Evolutionary conservation across 2,797 vertebrate genomes (phyloP), one percentile per base, ranked within the genome.

Genomic region (Fratercula arctica): DNA sequence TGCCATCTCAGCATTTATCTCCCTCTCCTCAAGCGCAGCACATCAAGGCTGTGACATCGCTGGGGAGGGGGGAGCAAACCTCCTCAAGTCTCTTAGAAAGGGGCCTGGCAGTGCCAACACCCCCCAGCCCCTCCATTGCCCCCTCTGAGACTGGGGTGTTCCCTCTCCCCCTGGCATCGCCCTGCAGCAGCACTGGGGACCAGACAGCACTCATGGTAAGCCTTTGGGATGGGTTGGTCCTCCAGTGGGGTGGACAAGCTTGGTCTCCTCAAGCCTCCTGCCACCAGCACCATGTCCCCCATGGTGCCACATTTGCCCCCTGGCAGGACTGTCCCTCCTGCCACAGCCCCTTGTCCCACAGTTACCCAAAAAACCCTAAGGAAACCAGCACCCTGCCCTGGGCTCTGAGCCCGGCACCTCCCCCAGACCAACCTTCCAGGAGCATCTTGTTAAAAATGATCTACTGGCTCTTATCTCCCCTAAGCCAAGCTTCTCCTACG

Each of bases 1-100:
- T 92, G 91, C 87, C 96, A 96, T 93, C 93, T 87, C 93, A 82
- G 89, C 92, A 95, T 95, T 95, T 89, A 96, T 93, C 94, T 92
- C 93, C 64, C 76, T 90, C 93, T 96, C 89, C 82, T 69, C 48
- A 3, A 16, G 21, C 15, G 54, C 78, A 87, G 75, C 29, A 45
- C 63, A 81, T 57, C 85, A 86, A 75, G 76, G 69, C 41, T 83
- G 48, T 63, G 61, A 68, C 53, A 50, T 29, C 39, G 53, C 20
- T 57, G 28, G 21, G 43, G n/a, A 50, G 11, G 20, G 13, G 29
- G 16, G 24, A 43, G 13, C 3, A 93, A 81, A 74, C 26, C 18
- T 75, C 15, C 25, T 13, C 2, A n/a, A 57, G 19, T 53, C 69
- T 45, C 64, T 64, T 19, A 41, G 70, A 54, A 87, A 72, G 18